Evolutionary conservation across 2,797 vertebrate species (phyloP), one percentile per base, ranked within the genome.

Genomic region (Mastacembelus armatus): DNA sequence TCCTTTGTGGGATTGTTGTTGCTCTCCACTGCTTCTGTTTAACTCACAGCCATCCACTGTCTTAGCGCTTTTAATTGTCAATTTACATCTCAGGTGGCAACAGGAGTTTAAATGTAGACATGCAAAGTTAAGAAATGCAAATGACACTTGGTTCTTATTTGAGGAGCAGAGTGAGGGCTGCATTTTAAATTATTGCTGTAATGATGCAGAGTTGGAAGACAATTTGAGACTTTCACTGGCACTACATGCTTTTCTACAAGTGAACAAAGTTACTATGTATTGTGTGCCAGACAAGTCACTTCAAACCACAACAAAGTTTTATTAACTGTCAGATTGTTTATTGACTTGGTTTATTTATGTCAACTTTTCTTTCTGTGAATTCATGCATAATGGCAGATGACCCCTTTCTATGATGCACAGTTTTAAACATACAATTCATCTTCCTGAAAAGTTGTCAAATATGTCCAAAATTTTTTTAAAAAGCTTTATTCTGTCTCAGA

Each of bases 371-470:
- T 21, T 33, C 58, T 49, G 19, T 67, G 59, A 83, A 84, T 66
- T 71, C 39, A 83, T 83, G 33, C 56, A 85, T 88, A 66, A 78
- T 84, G 21, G 26, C 81, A 78, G 58, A 56, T 43, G 2, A 59
- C 47, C 61, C 18, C 10, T 40, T 68, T 78, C 60, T 78, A 56
- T 82, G 61, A 59, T 39, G 19, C 9, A 7, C 22, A 55, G 38
- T 60, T 66, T 69, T 63, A 62, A 58, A 69, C 39, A 59, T 22
- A 38, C 60, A 83, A 71, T 36, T 5, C 39, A 57, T 71, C 55
- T 35, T 61, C 81, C 43, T 69, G 56, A 82, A 79, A 60, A 62
- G 50, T 48, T 54, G 67, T 67, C 60, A 68, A 36, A 72, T 64
- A 36, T 4, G 26, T 57, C 26, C 18, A 27, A 43, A 44, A 73